Base-by-base conservation (phyloP, 2,797 vertebrate species). In the Argentina silus region DNA sequence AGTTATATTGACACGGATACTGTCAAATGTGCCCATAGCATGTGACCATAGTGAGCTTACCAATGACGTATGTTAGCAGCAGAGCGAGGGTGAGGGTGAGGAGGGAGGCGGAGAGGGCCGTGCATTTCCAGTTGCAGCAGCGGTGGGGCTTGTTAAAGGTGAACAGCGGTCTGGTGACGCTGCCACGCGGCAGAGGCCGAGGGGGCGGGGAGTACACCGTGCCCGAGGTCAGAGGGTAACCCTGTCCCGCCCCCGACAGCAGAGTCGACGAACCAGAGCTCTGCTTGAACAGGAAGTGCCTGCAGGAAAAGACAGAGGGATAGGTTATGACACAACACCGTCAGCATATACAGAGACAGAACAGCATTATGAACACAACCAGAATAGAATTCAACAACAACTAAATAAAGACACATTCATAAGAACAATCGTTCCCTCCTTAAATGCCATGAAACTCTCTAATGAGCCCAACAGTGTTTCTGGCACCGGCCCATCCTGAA, bases 121-220 rank as follows among this genome's bases (percentile, higher is more conserved):
- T 98, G 44, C 97, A 98, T 89, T 98, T 98, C 97, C 97, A 98
- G 89, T 97, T 98, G 91, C 97, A 98, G 83, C 96, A 97, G 89
- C 96, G 95, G 70, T 98, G 97, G 50, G 97, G 96, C 94, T 98
- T 98, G 94, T 96, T 96, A 89, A 98, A 98, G 85, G 96, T 96
- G 91, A 98, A 98, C 89, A 96, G 92, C 69, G 96, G 96, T 82
- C 97, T 91, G 80, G 96, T 96, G 91, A 98, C 97, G 73, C 96
- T 97, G 87, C 95, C 96, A 88, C 96, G 92, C 64, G 97, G 96
- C 68, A 98, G 95, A 2, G 97, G 97, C 85, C 97, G 93, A 9
- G 97, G 96, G 75, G 96, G 97, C 50, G 97, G 97, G 1, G 97
- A 97, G 88, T 98, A 98, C 89, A 98, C 97, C 0, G 96, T 98